These are phyloP conservation scores for Tenrec ecaudatus DNA, from an alignment of 2,113 vertebrate species.

Conservation along the genomic window DNA sequence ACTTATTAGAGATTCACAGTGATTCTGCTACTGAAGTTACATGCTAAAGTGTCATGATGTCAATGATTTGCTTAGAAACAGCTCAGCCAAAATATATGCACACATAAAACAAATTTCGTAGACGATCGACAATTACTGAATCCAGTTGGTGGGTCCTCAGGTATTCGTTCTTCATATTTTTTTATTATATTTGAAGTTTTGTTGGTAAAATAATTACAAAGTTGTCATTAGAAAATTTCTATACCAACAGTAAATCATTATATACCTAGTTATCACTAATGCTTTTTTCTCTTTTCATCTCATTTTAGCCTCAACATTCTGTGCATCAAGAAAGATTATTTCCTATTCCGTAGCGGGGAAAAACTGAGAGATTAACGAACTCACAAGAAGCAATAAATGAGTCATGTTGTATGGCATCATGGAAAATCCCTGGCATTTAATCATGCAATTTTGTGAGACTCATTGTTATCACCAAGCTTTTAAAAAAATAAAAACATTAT, in stretches of 20 bases:
- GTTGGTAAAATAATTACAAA: constrained; percentile 25
- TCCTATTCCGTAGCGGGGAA: constrained; percentile 37
- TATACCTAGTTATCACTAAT: no score
- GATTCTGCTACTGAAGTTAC: no score
- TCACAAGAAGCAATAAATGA: constrained; percentile 44
- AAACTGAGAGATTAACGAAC: not conserved
- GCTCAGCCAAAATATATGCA: not conserved
- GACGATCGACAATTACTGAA: constrained; percentile 28
- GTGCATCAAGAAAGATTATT: not conserved
- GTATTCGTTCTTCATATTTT: constrained; percentile 44
- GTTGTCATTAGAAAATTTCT: constrained; percentile 35
- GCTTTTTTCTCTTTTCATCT: not conserved
- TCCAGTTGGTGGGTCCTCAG: not conserved
- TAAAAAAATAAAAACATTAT: not conserved
- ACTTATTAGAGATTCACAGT: not conserved
- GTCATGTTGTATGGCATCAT: not conserved
- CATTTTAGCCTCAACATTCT: constrained; percentile 60
- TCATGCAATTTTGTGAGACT: not conserved
- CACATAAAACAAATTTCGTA: not conserved
- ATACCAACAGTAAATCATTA: constrained; percentile 17
- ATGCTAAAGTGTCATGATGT: not conserved
- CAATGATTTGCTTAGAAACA: constrained; percentile 44
- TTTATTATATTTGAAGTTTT: constrained; percentile 49
- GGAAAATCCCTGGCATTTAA: not conserved
- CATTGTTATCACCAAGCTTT: not conserved